Conservation (phyloP, 2,113 vertebrate genomes). For the Piprites chloris region DNA sequence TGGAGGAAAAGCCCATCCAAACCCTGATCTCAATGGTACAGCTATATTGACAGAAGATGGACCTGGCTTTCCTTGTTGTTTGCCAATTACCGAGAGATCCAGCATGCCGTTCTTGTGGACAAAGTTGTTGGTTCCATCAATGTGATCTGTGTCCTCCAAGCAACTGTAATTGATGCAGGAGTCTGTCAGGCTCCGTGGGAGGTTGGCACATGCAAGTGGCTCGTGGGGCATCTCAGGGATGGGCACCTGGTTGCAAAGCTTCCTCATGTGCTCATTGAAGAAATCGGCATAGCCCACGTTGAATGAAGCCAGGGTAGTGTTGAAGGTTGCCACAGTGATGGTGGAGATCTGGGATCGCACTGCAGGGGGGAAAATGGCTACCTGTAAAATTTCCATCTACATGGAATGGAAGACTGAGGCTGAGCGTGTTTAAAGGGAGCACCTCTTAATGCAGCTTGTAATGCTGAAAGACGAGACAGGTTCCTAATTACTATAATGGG, state of each 20-base stretch:
- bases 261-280: conserved; percentile 98
- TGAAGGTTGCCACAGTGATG: conserved; percentile 98
- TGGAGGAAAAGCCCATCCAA: conserved; percentile 49
- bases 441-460: background rate
- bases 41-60: conserved; percentile 41
- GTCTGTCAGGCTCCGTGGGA: conserved; percentile 95
- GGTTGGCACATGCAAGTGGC: conserved; percentile 91
- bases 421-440: background rate
- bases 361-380: conserved; percentile 45
- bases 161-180: conserved; percentile 99
- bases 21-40: conserved; percentile 41
- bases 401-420: background rate
- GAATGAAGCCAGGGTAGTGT: conserved; percentile 96
- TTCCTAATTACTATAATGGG: background rate
- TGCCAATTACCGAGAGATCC: conserved; percentile 88
- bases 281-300: conserved; percentile 98
- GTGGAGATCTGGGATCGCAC: conserved; percentile 98
- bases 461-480: background rate
- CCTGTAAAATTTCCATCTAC: background rate
- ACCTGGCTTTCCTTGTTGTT: conserved; percentile 29
- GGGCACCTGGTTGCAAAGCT: conserved; percentile 91
- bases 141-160: conserved; percentile 93
- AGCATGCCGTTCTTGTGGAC: conserved; percentile 98
- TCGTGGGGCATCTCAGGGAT: conserved; percentile 90
- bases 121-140: conserved; percentile 96